These are phyloP conservation scores for Seriola aureovittata DNA, from an alignment of 2,113 vertebrate species.

Conservation along the genomic window DNA sequence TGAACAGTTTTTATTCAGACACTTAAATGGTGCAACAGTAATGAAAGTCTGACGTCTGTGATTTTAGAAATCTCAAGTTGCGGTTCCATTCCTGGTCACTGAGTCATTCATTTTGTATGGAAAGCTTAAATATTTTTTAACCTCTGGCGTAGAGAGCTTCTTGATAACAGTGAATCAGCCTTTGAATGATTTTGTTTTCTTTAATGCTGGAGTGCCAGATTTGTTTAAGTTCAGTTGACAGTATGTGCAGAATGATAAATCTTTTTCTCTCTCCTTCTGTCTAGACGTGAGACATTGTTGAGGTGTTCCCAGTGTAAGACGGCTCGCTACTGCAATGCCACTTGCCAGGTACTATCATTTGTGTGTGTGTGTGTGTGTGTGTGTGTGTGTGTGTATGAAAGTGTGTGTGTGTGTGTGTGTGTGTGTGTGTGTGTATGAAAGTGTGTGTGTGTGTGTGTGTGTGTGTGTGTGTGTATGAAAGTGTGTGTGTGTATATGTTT, in stretches of 20 bases:
- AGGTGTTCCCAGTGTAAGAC: slow-evolving; percentile 94
- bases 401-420: neutral
- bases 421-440: neutral
- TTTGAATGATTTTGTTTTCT: slow-evolving; percentile 15
- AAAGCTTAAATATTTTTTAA: neutral
- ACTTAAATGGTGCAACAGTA: slow-evolving; percentile 4
- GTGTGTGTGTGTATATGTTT: neutral
- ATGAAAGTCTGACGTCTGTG: slow-evolving; percentile 8
- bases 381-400: neutral
- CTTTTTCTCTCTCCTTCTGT: slow-evolving; percentile 34
- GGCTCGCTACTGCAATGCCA: slow-evolving; percentile 90
- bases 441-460: neutral
- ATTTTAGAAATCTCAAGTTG: neutral
- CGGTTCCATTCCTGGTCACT: slow-evolving; percentile 9
- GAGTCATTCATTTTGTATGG: slow-evolving; percentile 9
- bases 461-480: neutral
- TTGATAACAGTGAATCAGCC: slow-evolving; percentile 9
- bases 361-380: no score
- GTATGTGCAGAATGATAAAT: slow-evolving; percentile 8
- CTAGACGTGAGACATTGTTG: slow-evolving; percentile 86
- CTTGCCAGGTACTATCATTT: slow-evolving; percentile 90
- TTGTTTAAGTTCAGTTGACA: neutral
- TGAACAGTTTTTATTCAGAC: slow-evolving; percentile 1
- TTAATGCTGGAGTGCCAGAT: neutral
- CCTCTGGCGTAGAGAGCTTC: neutral